Conservation (phyloP, 92 coral and sea anemone genomes). For the Palythoa grandiflora region DNA sequence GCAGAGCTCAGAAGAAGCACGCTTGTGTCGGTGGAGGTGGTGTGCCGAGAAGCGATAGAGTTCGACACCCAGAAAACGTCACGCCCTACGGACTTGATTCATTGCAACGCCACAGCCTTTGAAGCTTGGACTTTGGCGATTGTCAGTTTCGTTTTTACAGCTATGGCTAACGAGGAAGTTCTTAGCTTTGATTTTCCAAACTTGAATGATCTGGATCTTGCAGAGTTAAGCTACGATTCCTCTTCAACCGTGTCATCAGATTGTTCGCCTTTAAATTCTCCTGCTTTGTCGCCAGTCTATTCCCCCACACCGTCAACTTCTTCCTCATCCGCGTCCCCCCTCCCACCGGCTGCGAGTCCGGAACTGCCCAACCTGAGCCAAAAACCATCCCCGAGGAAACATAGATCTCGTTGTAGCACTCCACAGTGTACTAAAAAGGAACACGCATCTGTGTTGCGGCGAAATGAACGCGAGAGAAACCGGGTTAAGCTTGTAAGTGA, state of each 20-base stretch:
- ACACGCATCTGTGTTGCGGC: constrained; percentile 82
- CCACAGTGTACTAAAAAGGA: constrained; percentile 86
- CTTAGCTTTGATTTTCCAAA: constrained; percentile 72
- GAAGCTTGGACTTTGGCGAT: neutral
- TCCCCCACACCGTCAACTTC: constrained; percentile 59
- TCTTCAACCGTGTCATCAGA: constrained; percentile 74
- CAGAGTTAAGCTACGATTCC: constrained; percentile 78
- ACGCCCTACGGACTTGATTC: neutral
- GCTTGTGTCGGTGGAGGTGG: constrained; percentile 57
- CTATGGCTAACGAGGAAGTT: constrained; percentile 47
- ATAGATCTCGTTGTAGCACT: constrained; percentile 76
- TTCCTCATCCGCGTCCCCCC: constrained; percentile 58
- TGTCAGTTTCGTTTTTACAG: neutral
- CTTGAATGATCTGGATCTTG: constrained; percentile 76
- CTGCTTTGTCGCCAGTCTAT: constrained; percentile 72
- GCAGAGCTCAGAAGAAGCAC: constrained; percentile 54
- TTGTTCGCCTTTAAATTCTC: constrained; percentile 78
- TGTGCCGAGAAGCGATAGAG: neutral
- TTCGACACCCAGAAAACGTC: neutral
- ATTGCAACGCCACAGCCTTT: neutral
- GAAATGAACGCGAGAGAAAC: constrained; percentile 94
- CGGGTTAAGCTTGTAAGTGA: constrained; percentile 96
- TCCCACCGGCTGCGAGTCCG: constrained; percentile 60
- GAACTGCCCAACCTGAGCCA: constrained; percentile 60
- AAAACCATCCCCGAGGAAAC: constrained; percentile 53